These are phyloP conservation scores for Cylindroiulus punctatus DNA, from an alignment of 2,888 invertebrate species.

Conservation along the genomic window DNA sequence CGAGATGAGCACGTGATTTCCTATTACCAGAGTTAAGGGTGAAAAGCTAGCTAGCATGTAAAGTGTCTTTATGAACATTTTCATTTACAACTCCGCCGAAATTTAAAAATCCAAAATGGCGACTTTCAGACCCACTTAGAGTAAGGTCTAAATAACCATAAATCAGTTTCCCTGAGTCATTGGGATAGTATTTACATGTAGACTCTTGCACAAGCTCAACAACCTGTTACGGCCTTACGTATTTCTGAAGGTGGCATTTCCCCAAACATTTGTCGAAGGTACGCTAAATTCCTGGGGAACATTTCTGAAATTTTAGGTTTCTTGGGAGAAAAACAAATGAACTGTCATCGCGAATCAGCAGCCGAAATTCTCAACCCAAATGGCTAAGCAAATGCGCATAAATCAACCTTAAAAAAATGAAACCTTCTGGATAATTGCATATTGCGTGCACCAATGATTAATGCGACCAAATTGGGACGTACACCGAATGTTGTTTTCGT, in stretches of 20 bases:
- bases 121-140: background rate
- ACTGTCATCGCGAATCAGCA: background rate
- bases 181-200: conserved; percentile 36
- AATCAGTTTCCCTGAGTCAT: background rate
- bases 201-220: background rate
- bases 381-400: conserved; percentile 1
- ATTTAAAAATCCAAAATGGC: background rate
- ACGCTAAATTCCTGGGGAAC: conserved; percentile 23
- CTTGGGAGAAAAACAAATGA: background rate
- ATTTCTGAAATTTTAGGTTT: background rate
- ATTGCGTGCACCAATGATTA: conserved; percentile 37
- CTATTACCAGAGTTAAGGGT: no score
- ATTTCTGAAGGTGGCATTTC: conserved; percentile 12
- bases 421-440: conserved; percentile 47
- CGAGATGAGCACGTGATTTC: no score
- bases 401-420: background rate
- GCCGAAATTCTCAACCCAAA: background rate
- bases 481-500: background rate
- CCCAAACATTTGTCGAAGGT: background rate
- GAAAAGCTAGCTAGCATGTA: no score
- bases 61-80: no score
- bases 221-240: background rate
- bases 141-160: background rate
- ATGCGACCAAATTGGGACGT: conserved; percentile 25
- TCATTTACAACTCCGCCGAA: background rate